phyloP scores from a whole-genome alignment of 2,888 invertebrate genomes.

The Invenusta paracnida region DNA sequence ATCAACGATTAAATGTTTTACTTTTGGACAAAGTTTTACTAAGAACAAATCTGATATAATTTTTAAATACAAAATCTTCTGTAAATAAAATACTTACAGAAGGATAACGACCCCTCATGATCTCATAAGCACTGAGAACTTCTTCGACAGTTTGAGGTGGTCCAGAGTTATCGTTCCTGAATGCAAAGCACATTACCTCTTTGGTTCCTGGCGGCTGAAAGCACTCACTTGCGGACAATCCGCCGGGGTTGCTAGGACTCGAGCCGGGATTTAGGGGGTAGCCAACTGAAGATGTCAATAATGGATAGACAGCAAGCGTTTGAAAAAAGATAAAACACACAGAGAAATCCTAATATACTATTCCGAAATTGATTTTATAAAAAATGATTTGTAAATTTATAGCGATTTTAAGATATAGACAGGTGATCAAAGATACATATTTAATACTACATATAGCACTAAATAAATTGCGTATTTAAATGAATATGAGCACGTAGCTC shows the following conservation, averaged over 20 bases:
- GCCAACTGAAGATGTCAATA: constrained; percentile 49
- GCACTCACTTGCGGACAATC: constrained; percentile 52
- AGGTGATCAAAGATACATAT: too few species aligned
- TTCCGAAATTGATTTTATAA: too few species aligned
- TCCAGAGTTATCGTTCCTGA: constrained; percentile 55
- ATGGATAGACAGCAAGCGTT: neutral
- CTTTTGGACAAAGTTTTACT: too few species aligned
- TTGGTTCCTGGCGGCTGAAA: constrained; percentile 49
- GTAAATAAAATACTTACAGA: too few species aligned
- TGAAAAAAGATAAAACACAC: neutral
- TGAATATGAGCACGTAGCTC: too few species aligned
- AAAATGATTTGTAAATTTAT: neutral
- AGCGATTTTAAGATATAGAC: too few species aligned
- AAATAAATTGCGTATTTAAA: too few species aligned
- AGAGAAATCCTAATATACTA: too few species aligned
- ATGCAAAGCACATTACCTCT: constrained; percentile 55
- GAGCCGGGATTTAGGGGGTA: constrained; percentile 55
- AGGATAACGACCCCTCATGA: constrained; percentile 51
- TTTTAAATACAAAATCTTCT: too few species aligned
- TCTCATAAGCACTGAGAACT: constrained; percentile 51
- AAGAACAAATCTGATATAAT: too few species aligned
- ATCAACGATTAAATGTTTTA: too few species aligned
- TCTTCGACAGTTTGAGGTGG: constrained; percentile 52
- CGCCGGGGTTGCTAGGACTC: constrained; percentile 52
- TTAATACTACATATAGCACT: too few species aligned